These are phyloP conservation scores for Lagria hirta DNA, from an alignment of 2,888 invertebrate genomes.

Conservation along the genomic window DNA sequence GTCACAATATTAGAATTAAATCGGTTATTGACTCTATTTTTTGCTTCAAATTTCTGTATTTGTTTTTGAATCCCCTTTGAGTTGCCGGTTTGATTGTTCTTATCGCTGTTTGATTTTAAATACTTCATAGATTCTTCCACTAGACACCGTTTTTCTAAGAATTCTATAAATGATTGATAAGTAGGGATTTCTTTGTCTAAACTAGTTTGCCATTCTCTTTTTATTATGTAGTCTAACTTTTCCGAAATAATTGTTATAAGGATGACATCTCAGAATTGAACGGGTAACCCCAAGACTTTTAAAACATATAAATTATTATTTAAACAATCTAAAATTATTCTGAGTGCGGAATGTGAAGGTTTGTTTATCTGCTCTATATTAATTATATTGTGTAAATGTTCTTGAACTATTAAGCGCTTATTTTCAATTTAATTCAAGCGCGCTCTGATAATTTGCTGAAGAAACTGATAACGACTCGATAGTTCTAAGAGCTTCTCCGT, in stretches of 20 bases:
- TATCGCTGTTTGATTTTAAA: constrained; percentile 1
- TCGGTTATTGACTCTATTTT: too few relatives aligned
- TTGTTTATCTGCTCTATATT: too few relatives aligned
- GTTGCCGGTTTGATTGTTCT: constrained; percentile 2
- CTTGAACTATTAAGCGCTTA: constrained; percentile 26
- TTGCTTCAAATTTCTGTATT: too few relatives aligned
- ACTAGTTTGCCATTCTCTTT: constrained; percentile 20
- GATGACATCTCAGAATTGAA: constrained; percentile 24
- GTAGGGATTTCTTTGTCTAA: too few relatives aligned
- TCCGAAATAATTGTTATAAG: constrained; percentile 22
- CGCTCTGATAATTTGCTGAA: too few relatives aligned
- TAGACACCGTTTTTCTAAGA: constrained; percentile 21
- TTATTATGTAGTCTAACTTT: constrained; percentile 23
- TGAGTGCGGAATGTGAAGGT: too few relatives aligned
- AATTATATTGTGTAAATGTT: too few relatives aligned
- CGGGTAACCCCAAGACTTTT: constrained; percentile 21
- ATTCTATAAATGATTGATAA: too few relatives aligned
- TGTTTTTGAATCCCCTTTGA: too few relatives aligned
- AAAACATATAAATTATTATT: constrained; percentile 23
- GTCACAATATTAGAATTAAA: too few relatives aligned
- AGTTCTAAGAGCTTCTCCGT: constrained; percentile 27
- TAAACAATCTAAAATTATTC: too few relatives aligned
- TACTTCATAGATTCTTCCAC: constrained; percentile 15
- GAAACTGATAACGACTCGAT: too few relatives aligned
- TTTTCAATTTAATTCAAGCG: constrained; percentile 29